A percentile compares a stretch with the other conserved stretches of the same genome.
phyloP scores from a whole-genome alignment of 1,140 invertebrate species.

The Cephus cinctus region DNA sequence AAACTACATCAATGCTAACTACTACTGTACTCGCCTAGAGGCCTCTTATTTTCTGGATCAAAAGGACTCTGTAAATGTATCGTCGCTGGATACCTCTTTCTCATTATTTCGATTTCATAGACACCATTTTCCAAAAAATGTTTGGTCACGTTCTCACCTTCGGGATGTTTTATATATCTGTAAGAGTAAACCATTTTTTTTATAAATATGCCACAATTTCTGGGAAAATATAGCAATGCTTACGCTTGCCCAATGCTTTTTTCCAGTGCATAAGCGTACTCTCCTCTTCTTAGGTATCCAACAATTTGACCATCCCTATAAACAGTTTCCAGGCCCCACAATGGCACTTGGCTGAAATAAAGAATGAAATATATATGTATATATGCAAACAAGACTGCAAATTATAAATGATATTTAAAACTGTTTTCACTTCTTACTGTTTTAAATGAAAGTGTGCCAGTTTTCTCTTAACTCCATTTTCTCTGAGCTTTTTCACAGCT shows the following conservation, averaged over 20 bases:
- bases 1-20: no score
- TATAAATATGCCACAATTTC: constrained; percentile 13
- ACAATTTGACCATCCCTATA: constrained; percentile 74
- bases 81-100: constrained; percentile 67
- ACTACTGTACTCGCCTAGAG: no score
- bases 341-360: constrained; percentile 60
- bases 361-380: constrained; percentile 19
- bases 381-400: not conserved
- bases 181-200: constrained; percentile 19
- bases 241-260: constrained; percentile 71
- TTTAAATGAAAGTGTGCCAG: constrained; percentile 71
- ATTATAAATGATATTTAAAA: constrained; percentile 3
- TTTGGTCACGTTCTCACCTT: constrained; percentile 60
- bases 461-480: constrained; percentile 70
- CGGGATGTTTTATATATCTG: constrained; percentile 60
- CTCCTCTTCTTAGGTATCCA: constrained; percentile 77
- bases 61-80: constrained; percentile 75
- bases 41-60: constrained; percentile 68
- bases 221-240: constrained; percentile 31
- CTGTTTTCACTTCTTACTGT: constrained; percentile 53
- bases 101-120: constrained; percentile 80
- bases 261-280: constrained; percentile 73
- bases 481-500: constrained; percentile 63
- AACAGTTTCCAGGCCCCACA: constrained; percentile 83
- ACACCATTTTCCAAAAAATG: constrained; percentile 70